Evolutionary conservation across 2,888 invertebrate species (phyloP), one percentile per base, ranked within the genome.

Genomic region (Eumerus sabulonum): DNA sequence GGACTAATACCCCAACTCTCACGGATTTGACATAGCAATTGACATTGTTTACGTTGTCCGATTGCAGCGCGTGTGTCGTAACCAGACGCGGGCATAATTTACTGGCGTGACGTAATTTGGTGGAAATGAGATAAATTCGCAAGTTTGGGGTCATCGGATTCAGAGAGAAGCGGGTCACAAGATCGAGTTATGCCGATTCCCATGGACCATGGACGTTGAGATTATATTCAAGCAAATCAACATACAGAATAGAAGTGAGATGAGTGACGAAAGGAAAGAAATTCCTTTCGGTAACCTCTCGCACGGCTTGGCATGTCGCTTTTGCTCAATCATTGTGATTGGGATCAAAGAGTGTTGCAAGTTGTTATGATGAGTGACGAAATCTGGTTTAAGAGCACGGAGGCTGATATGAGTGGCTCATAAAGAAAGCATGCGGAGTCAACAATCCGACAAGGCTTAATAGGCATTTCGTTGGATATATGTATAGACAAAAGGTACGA

Each of bases 11-110:
- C n/a, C 50, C 19, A 62, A 67, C 38, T 62, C 27, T 50, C 45
- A 45, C 56, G 56, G 68, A 68, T 19, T 63, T 50, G 66, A 60
- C 60, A 40, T 47, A 62, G 13, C 48, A 73, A 66, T 60, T 17
- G 40, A 9, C 45, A 44, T 42, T 45, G 27, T 27, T 18, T 16
- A 35, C 13, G 19, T 9, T 17, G 42, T 40, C 19, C 11, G 50
- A 11, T 70, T 14, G 42, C 11, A 40, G 9, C 13, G 48, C 27
- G 38, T 66, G 48, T 64, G 64, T 64, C 68, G 59, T 45, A 27
- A 45, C 40, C 40, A n/a, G 1, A 57, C 19, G 40, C 40, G 40
- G 40, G 11, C 40, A 40, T 40, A 40, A 12, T 73, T 60, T 38
- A 16, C 59, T 3, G n/a, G 11, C 9, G 18, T 67, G 72, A 67